Base-by-base conservation (phyloP, 2,113 vertebrate genomes). In the Galemys pyrenaicus region DNA sequence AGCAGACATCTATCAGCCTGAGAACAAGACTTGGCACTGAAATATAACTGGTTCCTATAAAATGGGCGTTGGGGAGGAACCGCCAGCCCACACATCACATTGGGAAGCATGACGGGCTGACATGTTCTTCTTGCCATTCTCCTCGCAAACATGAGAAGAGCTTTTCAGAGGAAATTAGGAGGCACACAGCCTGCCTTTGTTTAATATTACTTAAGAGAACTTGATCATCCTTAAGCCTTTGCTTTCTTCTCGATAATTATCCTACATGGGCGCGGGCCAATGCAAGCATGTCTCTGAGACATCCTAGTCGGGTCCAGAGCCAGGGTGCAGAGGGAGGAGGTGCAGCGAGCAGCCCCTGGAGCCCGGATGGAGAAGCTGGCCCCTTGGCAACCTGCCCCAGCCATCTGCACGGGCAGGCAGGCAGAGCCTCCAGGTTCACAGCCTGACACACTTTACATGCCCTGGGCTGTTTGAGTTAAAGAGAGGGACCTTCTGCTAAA, bases 361-460 rank as follows among this genome's bases (percentile, higher is more conserved):
- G 35, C 73, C 60, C 6, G 74, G 60, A 9, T 37, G 16, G 86
- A 82, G 74, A 26, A 17, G 19, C 56, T 1, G 9, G 84, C 80
- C 56, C 62, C 91, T 84, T 92, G 88, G 96, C 96, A 28, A 51
- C 32, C 49, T 32, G 78, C 79, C 74, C 78, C 46, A 30, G 70
- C 64, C 83, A 89, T 68, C 87, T 91, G 84, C 26, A 62, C 81
- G 35, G 11, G 26, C 17, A 46, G 51, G 71, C 85, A 58, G 49
- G 49, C 49, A 51, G 62, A 13, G 24, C 71, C 73, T 51, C 65
- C 39, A 30, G 24, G 62, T 58, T 73, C 39, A 56, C 8, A 71
- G 65, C 58, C 60, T 62, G 24, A 17, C 64, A 17, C 64, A 49
- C 71, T 82, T 6, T 1, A n/a, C 11, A 28, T 15, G 60, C 1